Evolutionary conservation across 2,113 vertebrate species (phyloP).

Genomic region (Scopus umbretta): DNA sequence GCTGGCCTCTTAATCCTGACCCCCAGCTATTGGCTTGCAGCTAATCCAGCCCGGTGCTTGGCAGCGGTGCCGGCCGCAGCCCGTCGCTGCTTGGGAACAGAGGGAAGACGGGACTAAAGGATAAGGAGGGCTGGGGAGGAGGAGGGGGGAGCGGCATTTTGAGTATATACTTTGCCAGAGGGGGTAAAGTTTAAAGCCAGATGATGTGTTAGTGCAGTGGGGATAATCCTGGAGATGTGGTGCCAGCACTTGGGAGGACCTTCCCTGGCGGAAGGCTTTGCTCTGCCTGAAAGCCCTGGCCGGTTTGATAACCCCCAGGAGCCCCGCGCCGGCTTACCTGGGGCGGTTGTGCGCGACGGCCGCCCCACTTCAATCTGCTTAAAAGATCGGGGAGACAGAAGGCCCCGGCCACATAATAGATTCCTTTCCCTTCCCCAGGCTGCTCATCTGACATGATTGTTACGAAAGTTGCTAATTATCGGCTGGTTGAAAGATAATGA

Average conservation of each 20-base stretch:
- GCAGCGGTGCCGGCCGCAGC: constrained; percentile 81
- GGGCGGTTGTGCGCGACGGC: constrained; percentile 72
- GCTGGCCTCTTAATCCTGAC: constrained; percentile 96
- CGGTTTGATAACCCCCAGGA: constrained; percentile 86
- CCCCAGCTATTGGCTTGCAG: constrained; percentile 94
- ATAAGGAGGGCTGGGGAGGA: constrained; percentile 59
- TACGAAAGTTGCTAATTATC: constrained; percentile 88
- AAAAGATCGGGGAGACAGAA: constrained; percentile 68
- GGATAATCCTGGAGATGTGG: constrained; percentile 83
- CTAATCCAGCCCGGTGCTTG: constrained; percentile 95
- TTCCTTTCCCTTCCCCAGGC: constrained; percentile 61
- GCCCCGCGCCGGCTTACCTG: constrained; percentile 77
- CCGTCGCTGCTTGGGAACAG: constrained; percentile 68
- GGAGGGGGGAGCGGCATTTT: constrained; percentile 53
- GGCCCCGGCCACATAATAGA: constrained; percentile 57
- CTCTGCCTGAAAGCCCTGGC: constrained; percentile 83
- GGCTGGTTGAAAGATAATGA: constrained; percentile 87
- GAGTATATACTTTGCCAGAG: constrained; percentile 77
- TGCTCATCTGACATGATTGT: constrained; percentile 37
- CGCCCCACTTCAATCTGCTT: constrained; percentile 73
- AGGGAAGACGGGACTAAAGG: constrained; percentile 63
- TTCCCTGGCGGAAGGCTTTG: constrained; percentile 80
- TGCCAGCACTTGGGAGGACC: constrained; percentile 73
- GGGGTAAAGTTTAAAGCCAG: constrained; percentile 87
- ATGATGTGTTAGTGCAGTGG: constrained; percentile 79